phyloP scores from a whole-genome alignment of 1,140 invertebrate genomes.

The Camponotus vicinus region DNA sequence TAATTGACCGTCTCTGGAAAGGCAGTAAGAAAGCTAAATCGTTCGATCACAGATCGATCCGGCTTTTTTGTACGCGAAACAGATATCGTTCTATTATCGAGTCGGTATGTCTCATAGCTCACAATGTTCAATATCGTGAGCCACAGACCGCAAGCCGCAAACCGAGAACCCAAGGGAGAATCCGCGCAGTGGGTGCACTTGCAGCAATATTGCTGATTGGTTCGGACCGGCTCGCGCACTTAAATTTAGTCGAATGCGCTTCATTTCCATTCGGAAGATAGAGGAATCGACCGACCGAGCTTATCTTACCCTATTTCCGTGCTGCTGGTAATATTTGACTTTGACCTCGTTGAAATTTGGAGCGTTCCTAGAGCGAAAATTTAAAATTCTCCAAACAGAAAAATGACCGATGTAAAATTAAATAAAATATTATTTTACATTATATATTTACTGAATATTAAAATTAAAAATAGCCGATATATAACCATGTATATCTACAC shows the following conservation, averaged over 20 bases:
- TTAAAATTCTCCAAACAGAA: too few relatives aligned
- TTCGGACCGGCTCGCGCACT: conserved; percentile 59
- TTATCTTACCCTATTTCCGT: conserved; percentile 9
- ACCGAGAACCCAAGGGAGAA: conserved; percentile 61
- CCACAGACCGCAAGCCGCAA: conserved; percentile 70
- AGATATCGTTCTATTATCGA: conserved; percentile 47
- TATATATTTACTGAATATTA: too few relatives aligned
- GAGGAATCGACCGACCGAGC: neutral
- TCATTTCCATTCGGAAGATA: conserved; percentile 33
- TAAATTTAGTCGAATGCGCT: conserved; percentile 68
- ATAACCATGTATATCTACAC: too few relatives aligned
- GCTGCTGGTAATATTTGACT: conserved; percentile 48
- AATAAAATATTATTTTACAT: too few relatives aligned
- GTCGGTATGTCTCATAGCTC: conserved; percentile 52
- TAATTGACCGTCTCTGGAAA: neutral
- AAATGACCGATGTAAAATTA: too few relatives aligned
- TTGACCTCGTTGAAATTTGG: conserved; percentile 40
- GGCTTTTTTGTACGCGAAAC: neutral
- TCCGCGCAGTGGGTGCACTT: conserved; percentile 62
- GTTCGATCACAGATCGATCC: conserved; percentile 15
- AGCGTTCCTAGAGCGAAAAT: too few relatives aligned
- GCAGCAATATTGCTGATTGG: conserved; percentile 62
- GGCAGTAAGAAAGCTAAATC: conserved; percentile 6
- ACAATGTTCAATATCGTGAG: conserved; percentile 66
- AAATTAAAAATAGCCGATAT: too few relatives aligned